Evolutionary conservation across 92 coral and sea anemone species (phyloP).

Genomic region (Hydrozoanthus gracilis): DNA sequence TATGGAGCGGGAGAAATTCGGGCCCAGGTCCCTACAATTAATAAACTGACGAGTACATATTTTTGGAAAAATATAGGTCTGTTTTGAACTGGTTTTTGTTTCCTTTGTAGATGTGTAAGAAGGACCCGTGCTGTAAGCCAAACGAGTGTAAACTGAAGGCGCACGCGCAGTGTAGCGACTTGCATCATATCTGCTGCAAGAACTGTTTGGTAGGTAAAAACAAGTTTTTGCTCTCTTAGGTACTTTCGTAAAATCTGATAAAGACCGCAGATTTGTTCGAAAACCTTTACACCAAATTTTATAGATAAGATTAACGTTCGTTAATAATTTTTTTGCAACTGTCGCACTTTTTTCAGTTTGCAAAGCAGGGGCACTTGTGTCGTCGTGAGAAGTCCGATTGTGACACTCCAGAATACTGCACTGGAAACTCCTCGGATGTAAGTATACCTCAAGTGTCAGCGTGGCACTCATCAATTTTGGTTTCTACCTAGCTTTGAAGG

Average conservation of each 20-base stretch:
- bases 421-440: constrained; percentile 72
- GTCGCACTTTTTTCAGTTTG: constrained; percentile 30
- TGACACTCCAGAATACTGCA: constrained; percentile 78
- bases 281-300: too few relatives aligned
- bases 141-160: constrained; percentile 64
- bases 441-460: not conserved
- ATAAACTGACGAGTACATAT: too few relatives aligned
- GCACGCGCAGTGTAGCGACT: constrained; percentile 73
- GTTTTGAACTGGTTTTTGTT: too few relatives aligned
- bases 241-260: too few relatives aligned
- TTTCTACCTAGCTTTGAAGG: too few relatives aligned
- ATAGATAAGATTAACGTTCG: too few relatives aligned
- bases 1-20: not conserved
- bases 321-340: not conserved
- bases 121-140: constrained; percentile 78
- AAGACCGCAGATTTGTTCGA: too few relatives aligned
- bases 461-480: too few relatives aligned
- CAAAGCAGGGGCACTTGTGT: constrained; percentile 71
- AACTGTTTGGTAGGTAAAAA: constrained; percentile 60
- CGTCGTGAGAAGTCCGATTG: constrained; percentile 68
- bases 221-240: too few relatives aligned
- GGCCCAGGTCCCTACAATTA: not conserved
- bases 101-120: constrained; percentile 11
- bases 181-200: constrained; percentile 76
- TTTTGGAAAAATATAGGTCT: too few relatives aligned